Evolutionary conservation across 2,797 vertebrate species (phyloP).

Genomic region (Yasuhikotakia modesta): DNA sequence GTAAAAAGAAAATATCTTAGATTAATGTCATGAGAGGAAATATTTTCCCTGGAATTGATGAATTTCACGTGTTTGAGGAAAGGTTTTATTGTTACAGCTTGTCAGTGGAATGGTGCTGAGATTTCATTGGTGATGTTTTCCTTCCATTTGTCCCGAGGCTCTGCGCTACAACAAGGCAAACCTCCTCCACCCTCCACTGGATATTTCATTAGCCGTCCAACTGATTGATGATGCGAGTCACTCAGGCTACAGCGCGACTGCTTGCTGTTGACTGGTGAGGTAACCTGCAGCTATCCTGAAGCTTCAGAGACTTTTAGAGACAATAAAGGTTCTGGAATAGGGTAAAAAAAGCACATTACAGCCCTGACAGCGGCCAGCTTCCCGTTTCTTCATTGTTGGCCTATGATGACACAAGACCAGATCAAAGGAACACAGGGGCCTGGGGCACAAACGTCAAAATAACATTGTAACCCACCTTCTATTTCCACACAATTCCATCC

Average conservation of each 20-base stretch:
- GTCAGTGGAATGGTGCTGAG: conserved; percentile 37
- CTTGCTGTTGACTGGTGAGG: conserved; percentile 45
- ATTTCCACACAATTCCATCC: not conserved
- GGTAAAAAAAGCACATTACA: conserved; percentile 53
- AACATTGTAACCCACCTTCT: not conserved
- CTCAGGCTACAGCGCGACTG: conserved; percentile 53
- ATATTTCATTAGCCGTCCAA: conserved; percentile 57
- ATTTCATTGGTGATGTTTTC: conserved; percentile 53
- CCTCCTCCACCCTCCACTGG: conserved; percentile 52
- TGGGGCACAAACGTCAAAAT: not conserved
- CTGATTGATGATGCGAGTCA: conserved; percentile 62
- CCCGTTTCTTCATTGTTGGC: conserved; percentile 58
- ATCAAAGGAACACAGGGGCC: not conserved
- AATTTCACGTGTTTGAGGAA: conserved; percentile 39
- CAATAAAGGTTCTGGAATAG: conserved; percentile 5
- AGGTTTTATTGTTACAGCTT: conserved; percentile 39
- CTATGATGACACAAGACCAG: conserved; percentile 50
- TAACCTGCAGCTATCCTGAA: conserved; percentile 35
- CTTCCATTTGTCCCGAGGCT: conserved; percentile 37
- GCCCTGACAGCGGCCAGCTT: conserved; percentile 36
- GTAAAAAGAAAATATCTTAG: conserved; percentile 37
- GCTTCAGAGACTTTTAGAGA: conserved; percentile 32
- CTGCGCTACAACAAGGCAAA: conserved; percentile 53
- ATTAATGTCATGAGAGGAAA: conserved; percentile 31
- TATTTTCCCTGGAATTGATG: conserved; percentile 31